These are phyloP conservation scores for Pseudomugil tenellus DNA, from an alignment of 2,797 vertebrate genomes.

Conservation along the genomic window DNA sequence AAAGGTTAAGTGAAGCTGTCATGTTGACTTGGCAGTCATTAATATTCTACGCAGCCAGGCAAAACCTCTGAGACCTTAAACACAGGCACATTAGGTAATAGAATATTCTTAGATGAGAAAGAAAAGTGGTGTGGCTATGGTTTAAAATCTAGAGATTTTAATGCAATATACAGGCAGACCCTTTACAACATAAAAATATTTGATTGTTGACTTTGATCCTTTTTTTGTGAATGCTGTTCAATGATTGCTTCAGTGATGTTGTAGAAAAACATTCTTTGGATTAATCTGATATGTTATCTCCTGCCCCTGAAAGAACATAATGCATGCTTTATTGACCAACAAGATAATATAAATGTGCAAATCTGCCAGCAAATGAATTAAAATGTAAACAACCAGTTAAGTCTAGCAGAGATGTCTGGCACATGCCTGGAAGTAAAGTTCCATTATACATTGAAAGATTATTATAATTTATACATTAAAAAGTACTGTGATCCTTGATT, in stretches of 20 bases:
- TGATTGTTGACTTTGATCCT: background rate
- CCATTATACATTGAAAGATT: too few relatives aligned
- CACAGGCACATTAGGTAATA: background rate
- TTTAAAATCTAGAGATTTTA: background rate
- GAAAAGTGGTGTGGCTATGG: background rate
- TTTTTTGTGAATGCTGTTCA: background rate
- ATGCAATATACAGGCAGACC: background rate
- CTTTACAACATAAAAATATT: background rate
- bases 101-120: background rate
- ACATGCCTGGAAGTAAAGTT: slow-evolving; percentile 3
- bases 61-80: slow-evolving; percentile 13
- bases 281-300: too few relatives aligned
- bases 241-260: background rate
- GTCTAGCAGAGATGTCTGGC: background rate
- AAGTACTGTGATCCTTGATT: too few relatives aligned
- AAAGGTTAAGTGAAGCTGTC: slow-evolving; percentile 52
- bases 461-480: too few relatives aligned
- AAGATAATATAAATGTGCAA: slow-evolving; percentile 30
- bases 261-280: too few relatives aligned
- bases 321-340: slow-evolving; percentile 16
- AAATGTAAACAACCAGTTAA: slow-evolving; percentile 19
- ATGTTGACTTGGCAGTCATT: slow-evolving; percentile 50
- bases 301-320: too few relatives aligned
- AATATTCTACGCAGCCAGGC: slow-evolving; percentile 26
- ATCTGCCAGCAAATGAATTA: slow-evolving; percentile 27